Evolutionary conservation across 2,113 vertebrate genomes (phyloP), one percentile per base, ranked within the genome.

Genomic region (Colossoma macropomum): DNA sequence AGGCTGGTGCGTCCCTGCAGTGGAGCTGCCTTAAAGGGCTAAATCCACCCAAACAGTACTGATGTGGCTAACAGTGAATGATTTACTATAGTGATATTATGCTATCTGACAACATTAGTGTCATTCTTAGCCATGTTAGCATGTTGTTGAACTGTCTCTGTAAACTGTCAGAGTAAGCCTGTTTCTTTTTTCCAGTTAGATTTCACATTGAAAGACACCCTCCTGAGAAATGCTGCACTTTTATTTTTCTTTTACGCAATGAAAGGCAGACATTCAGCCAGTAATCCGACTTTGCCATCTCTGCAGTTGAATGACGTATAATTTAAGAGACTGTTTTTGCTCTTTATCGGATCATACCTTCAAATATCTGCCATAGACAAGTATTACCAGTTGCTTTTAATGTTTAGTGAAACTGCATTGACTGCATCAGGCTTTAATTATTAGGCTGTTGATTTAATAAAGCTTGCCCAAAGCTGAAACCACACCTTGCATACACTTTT

Each of bases 1-100:
- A 59, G 50, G 38, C 27, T 32, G 45, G 32, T 62, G 54, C 41
- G 16, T 45, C 23, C 56, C 12, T 28, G 62, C 60, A 54, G 56
- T 68, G 11, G 28, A 75, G 60, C 80, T 82, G 72, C 15, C 48
- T 66, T 56, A 54, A 81, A 27, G 45, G 56, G 27, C 38, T 66
- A 38, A 4, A 28, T 75, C 54, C 48, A 21, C 1, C 28, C 27
- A 17, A 32, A 45, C 78, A 48, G 54, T 48, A 38, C 21, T 48
- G 41, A 48, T n/a, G 48, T 7, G 1, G 12, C 50, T 79, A n/a
- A 56, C 30, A 13, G 16, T 56, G 50, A 70, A 59, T 59, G 65
- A 38, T 27, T 59, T 25, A 38, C 30, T 80, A 13, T 56, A 69
- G 34, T 56, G 59, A 65, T 27, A 16, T 68, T 8, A 60, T 70